phyloP scores from a whole-genome alignment of 2,797 vertebrate genomes.

The Cirrhinus molitorella region DNA sequence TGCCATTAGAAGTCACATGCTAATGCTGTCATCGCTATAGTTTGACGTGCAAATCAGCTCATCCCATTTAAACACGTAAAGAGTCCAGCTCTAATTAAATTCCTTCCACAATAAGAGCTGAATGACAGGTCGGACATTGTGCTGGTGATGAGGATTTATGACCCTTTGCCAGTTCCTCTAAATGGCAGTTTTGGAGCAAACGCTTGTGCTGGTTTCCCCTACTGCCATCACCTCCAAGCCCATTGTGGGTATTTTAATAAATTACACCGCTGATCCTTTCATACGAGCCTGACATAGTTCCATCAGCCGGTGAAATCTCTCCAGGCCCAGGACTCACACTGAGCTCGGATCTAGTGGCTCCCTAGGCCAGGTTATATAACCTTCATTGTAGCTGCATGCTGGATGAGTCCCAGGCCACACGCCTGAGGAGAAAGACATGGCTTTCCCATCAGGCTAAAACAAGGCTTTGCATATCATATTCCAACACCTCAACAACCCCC shows the following conservation, averaged over 20 bases:
- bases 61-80: slow-evolving; percentile 71
- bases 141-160: slow-evolving; percentile 84
- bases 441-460: slow-evolving; percentile 50
- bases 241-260: slow-evolving; percentile 74
- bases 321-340: slow-evolving; percentile 32
- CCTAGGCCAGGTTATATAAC: slow-evolving; percentile 50
- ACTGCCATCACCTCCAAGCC: slow-evolving; percentile 45
- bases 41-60: slow-evolving; percentile 46
- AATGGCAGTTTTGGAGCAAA: slow-evolving; percentile 78
- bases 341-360: slow-evolving; percentile 36
- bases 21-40: slow-evolving; percentile 35
- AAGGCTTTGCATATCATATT: slow-evolving; percentile 55
- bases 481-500: slow-evolving; percentile 29
- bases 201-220: slow-evolving; percentile 29
- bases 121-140: slow-evolving; percentile 78
- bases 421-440: slow-evolving; percentile 43
- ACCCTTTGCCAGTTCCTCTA: slow-evolving; percentile 80
- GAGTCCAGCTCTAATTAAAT: slow-evolving; percentile 83
- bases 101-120: slow-evolving; percentile 75
- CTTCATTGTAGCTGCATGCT: slow-evolving; percentile 45
- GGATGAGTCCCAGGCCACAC: slow-evolving; percentile 44
- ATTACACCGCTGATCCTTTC: slow-evolving; percentile 67
- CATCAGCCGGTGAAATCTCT: slow-evolving; percentile 48
- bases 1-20: slow-evolving; percentile 34
- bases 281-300: slow-evolving; percentile 35